Percentiles rank a stretch among this genome's conserved stretches.
Evolutionary conservation across 2,888 invertebrate species (phyloP).

Genomic region (Caenorhabditis sp.): DNA sequence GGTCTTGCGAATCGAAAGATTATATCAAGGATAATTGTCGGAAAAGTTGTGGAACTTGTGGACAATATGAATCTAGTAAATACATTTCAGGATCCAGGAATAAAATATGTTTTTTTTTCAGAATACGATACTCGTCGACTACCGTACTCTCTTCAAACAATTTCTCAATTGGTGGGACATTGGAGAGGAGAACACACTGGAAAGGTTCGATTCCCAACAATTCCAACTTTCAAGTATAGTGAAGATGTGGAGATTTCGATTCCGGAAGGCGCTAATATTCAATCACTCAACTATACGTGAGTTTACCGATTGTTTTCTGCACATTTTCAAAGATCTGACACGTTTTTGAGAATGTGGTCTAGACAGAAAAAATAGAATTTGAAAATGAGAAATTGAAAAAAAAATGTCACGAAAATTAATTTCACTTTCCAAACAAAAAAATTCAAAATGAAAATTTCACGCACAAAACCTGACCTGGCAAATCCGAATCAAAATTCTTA

Average conservation of each 20-base stretch:
- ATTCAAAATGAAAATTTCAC: too few species aligned
- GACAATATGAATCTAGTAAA: constrained; percentile 18
- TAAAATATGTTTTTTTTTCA: not conserved
- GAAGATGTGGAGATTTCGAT: constrained; percentile 40
- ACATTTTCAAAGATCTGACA: too few species aligned
- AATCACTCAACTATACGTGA: constrained; percentile 35
- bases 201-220: constrained; percentile 37
- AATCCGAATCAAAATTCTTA: too few species aligned
- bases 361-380: too few species aligned
- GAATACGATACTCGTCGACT: constrained; percentile 27
- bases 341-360: too few species aligned
- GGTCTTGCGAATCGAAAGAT: constrained; percentile 25
- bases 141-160: constrained; percentile 19
- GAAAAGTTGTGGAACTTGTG: constrained; percentile 32
- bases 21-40: constrained; percentile 38
- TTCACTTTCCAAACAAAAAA: too few species aligned
- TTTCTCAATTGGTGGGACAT: constrained; percentile 20
- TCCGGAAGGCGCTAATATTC: constrained; percentile 24
- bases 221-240: constrained; percentile 39
- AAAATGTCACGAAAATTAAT: too few species aligned
- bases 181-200: constrained; percentile 42
- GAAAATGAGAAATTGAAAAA: too few species aligned
- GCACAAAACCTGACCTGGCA: too few species aligned
- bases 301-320: not conserved
- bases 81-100: not conserved